Conservation (phyloP, 2,113 vertebrate genomes). For the Burhinus bistriatus region DNA sequence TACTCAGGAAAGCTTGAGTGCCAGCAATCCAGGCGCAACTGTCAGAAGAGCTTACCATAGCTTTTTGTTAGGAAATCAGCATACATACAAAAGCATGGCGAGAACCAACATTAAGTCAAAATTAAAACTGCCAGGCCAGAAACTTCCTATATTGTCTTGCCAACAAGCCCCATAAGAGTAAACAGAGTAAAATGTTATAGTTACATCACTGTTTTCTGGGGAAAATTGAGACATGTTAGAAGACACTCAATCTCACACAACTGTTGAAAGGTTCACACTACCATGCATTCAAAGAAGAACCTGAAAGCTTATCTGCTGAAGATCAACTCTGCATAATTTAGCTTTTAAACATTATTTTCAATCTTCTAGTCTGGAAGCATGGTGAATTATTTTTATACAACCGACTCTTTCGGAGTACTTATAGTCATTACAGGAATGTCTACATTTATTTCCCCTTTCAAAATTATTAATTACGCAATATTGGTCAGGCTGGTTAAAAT, state of each 20-base stretch:
- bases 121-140: background rate
- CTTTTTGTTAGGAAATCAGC: background rate
- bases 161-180: background rate
- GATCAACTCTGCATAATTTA: background rate
- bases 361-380: background rate
- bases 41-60: background rate
- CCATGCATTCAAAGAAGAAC: background rate
- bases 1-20: background rate
- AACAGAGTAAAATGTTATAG: background rate
- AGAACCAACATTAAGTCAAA: background rate
- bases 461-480: conserved; percentile 52
- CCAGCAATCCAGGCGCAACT: background rate
- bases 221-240: background rate
- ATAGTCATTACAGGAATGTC: conserved; percentile 59
- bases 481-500: conserved; percentile 21
- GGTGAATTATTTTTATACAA: conserved; percentile 43
- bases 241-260: background rate
- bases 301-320: background rate
- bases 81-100: background rate
- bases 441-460: conserved; percentile 62
- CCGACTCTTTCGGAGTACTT: conserved; percentile 41
- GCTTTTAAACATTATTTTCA: conserved; percentile 28
- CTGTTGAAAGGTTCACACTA: background rate
- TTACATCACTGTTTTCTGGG: background rate
- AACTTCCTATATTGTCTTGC: background rate